Evolutionary conservation across 2,888 invertebrate genomes (phyloP).

Genomic region (Andrena bicolor): DNA sequence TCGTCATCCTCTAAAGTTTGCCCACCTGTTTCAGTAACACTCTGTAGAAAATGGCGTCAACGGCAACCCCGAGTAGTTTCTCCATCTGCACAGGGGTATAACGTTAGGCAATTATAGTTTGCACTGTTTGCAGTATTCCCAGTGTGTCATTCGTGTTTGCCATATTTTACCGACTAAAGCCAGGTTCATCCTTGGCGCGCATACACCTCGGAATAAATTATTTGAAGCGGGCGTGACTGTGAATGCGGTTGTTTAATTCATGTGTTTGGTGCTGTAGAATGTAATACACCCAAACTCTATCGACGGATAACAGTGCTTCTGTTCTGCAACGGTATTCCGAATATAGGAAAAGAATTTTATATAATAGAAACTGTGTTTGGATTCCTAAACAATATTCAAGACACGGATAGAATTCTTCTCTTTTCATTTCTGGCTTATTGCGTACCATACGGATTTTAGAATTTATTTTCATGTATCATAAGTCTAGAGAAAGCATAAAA

Average conservation of each 20-base stretch:
- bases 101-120: neutral
- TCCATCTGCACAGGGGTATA: neutral
- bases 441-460: no score
- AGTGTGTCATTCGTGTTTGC: neutral
- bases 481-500: no score
- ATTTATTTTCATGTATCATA: no score
- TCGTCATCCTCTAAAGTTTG: no score
- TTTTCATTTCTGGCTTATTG: no score
- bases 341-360: neutral
- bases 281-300: neutral
- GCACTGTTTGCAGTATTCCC: slow-evolving; percentile 8
- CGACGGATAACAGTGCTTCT: neutral
- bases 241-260: slow-evolving; percentile 24
- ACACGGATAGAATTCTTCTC: no score
- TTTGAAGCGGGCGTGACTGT: slow-evolving; percentile 14
- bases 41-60: no score
- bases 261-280: slow-evolving; percentile 7
- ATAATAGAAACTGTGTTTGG: neutral
- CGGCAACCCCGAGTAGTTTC: neutral
- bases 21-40: no score
- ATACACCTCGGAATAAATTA: slow-evolving; percentile 24
- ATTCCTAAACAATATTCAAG: no score
- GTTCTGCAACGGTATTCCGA: neutral
- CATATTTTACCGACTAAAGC: slow-evolving; percentile 3
- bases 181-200: slow-evolving; percentile 5